Evolutionary conservation across 1,140 invertebrate species (phyloP).

Genomic region (Drosophila lini): DNA sequence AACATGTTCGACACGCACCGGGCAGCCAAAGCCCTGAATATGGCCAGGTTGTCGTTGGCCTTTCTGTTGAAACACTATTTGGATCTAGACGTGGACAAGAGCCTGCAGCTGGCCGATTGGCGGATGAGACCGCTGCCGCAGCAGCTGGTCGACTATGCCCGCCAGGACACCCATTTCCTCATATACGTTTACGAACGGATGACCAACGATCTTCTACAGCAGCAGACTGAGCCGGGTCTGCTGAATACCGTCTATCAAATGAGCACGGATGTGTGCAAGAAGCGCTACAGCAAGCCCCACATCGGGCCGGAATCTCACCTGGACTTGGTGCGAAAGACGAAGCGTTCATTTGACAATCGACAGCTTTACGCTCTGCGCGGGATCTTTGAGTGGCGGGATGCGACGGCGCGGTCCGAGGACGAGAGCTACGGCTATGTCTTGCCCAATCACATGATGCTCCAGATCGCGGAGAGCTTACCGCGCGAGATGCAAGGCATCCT

Average conservation of each 20-base stretch:
- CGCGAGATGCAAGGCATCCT: constrained; percentile 96
- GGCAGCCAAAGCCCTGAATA: constrained; percentile 91
- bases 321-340: constrained; percentile 90
- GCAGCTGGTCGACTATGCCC: constrained; percentile 94
- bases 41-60: constrained; percentile 90
- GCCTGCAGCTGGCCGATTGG: constrained; percentile 98
- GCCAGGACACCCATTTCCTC: constrained; percentile 98
- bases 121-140: constrained; percentile 95
- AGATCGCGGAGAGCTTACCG: constrained; percentile 95
- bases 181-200: constrained; percentile 95
- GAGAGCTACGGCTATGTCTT: constrained; percentile 96
- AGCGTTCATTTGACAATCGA: constrained; percentile 92
- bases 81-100: constrained; percentile 92
- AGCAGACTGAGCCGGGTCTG: constrained; percentile 89
- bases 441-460: constrained; percentile 97
- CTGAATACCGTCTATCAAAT: constrained; percentile 89
- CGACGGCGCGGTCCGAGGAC: constrained; percentile 93
- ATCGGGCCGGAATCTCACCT: constrained; percentile 90
- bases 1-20: constrained; percentile 99
- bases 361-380: constrained; percentile 93
- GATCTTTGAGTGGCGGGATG: constrained; percentile 95
- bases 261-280: constrained; percentile 90
- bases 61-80: constrained; percentile 93
- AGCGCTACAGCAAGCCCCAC: constrained; percentile 92
- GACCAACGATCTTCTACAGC: constrained; percentile 91